A percentile compares a stretch with the other conserved stretches of the same genome.
phyloP scores from a whole-genome alignment of 2,888 invertebrate species.

The Ormyrus rosae region DNA sequence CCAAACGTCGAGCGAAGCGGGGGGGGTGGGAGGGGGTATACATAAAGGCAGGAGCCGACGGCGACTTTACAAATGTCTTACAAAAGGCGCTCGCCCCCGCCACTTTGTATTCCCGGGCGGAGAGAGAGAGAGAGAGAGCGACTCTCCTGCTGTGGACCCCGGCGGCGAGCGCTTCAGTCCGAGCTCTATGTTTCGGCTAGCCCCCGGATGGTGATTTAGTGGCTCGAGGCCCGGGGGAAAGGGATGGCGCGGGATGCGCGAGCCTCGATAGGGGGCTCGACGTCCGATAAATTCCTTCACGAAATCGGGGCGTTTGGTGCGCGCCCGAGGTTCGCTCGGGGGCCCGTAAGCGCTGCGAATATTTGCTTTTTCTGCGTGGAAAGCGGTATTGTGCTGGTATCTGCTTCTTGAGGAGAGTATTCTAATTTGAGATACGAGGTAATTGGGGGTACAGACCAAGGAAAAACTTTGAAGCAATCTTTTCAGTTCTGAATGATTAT shows the following conservation, averaged over 20 bases:
- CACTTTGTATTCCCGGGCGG: conserved; percentile 33
- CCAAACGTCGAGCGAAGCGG: too few species aligned
- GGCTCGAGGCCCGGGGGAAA: conserved; percentile 54
- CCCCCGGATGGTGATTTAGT: conserved; percentile 71
- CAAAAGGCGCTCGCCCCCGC: conserved; percentile 65
- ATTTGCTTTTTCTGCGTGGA: not conserved
- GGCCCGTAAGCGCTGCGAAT: not conserved
- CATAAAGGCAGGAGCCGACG: conserved; percentile 22
- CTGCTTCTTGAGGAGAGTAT: too few species aligned
- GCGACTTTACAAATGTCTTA: conserved; percentile 71
- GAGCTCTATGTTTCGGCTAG: conserved; percentile 71
- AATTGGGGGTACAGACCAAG: too few species aligned
- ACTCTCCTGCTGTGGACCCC: conserved; percentile 73
- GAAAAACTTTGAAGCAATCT: too few species aligned
- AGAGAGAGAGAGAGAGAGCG: conserved; percentile 44
- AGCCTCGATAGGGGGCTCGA: conserved; percentile 62
- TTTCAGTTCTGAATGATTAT: too few species aligned
- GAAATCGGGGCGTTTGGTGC: conserved; percentile 61
- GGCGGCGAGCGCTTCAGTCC: conserved; percentile 71
- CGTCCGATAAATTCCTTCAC: conserved; percentile 71
- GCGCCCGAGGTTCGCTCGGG: not conserved
- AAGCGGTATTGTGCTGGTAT: too few species aligned
- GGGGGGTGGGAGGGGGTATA: too few species aligned
- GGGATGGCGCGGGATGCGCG: conserved; percentile 58
- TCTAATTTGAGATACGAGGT: too few species aligned